A percentile compares a stretch with the other conserved stretches of the same genome.
Evolutionary conservation across 2,113 vertebrate species (phyloP).

Genomic region (Zosterops hypoxanthus): DNA sequence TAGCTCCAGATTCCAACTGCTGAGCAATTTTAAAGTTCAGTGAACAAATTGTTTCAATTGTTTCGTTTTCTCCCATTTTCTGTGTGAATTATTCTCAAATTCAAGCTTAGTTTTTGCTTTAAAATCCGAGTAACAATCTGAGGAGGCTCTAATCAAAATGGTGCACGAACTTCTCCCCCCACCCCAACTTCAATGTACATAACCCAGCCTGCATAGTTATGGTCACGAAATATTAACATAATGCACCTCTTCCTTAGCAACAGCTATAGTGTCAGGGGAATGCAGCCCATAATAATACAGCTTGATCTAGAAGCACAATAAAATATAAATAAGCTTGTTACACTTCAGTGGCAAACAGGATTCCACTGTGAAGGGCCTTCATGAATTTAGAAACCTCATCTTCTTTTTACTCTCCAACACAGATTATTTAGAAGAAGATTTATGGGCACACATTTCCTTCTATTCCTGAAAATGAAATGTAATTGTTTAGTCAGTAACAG

Average conservation of each 20-base stretch:
- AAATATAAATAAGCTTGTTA: constrained; percentile 59
- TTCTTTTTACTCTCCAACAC: constrained; percentile 23
- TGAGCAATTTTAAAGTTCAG: constrained; percentile 44
- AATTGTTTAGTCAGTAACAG: constrained; percentile 31
- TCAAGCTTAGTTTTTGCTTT: constrained; percentile 29
- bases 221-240: constrained; percentile 45
- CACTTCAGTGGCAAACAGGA: constrained; percentile 6
- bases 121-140: neutral
- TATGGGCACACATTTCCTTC: constrained; percentile 1
- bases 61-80: constrained; percentile 23
- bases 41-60: constrained; percentile 44
- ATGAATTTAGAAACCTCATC: constrained; percentile 41
- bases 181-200: neutral
- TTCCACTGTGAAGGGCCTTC: neutral
- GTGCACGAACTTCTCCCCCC: neutral
- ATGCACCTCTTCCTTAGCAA: constrained; percentile 32
- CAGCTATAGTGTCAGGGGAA: neutral
- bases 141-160: neutral
- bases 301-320: constrained; percentile 49
- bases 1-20: neutral
- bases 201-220: neutral
- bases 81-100: neutral
- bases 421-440: constrained; percentile 29
- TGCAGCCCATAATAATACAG: constrained; percentile 1
- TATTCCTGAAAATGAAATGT: constrained; percentile 30